Percentiles rank a stretch among this genome's conserved stretches.
phyloP scores from a whole-genome alignment of 1,140 invertebrate species.

The Orius insidiosus region DNA sequence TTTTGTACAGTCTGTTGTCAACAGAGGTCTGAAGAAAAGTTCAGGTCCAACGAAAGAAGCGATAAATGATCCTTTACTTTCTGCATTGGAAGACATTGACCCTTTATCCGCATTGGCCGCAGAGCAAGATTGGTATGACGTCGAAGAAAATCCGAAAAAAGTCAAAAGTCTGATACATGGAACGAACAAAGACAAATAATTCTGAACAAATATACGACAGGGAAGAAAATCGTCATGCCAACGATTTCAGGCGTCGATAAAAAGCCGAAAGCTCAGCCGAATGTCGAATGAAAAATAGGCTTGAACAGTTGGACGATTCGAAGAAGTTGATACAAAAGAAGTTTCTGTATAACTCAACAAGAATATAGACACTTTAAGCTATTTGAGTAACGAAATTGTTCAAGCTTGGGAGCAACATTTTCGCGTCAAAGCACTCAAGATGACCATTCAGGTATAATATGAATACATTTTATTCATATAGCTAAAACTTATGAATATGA shows the following conservation, averaged over 20 bases:
- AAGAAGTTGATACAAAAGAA: constrained; percentile 72
- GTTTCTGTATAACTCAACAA: constrained; percentile 74
- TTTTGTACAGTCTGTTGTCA: too few relatives aligned
- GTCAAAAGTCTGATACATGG: constrained; percentile 46
- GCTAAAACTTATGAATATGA: too few relatives aligned
- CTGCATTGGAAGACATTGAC: constrained; percentile 51
- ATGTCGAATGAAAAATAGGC: constrained; percentile 75
- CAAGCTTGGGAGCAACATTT: constrained; percentile 84
- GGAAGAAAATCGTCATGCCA: constrained; percentile 74
- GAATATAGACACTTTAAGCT: constrained; percentile 80
- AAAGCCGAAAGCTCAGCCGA: constrained; percentile 36
- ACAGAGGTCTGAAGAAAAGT: too few relatives aligned
- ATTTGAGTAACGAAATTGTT: constrained; percentile 75
- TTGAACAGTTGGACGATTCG: constrained; percentile 89
- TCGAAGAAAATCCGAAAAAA: constrained; percentile 24
- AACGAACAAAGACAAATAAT: constrained; percentile 47
- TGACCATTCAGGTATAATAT: constrained; percentile 59
- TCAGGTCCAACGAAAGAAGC: too few relatives aligned
- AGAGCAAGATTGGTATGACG: constrained; percentile 32
- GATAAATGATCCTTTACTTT: constrained; percentile 33
- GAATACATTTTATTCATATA: too few relatives aligned
- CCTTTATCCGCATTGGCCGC: constrained; percentile 45
- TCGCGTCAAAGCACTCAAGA: constrained; percentile 89
- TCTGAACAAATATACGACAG: constrained; percentile 76
- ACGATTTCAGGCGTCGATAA: constrained; percentile 27